Evolutionary conservation across 1,140 invertebrate species (phyloP), one percentile per base, ranked within the genome.

Genomic region (Anadara kagoshimensis): DNA sequence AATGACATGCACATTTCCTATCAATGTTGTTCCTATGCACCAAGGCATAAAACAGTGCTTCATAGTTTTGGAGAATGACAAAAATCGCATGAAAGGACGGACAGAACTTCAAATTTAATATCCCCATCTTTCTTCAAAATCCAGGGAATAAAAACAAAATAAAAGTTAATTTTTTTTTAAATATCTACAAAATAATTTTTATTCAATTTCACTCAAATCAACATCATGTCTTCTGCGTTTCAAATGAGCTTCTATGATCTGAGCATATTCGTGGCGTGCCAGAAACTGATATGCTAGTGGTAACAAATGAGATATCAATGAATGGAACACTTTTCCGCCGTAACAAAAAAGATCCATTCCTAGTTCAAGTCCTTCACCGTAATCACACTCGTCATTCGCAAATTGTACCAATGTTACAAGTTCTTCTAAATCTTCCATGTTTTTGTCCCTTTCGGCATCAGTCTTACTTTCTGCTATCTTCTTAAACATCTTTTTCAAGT

Each of bases 331-430:
- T 29, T 82, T 73, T 0, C 80, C 81, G 11, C 86, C 86, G 82
- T 92, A 94, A 71, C 91, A 93, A 83, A 98, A 96, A 20, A 98
- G 86, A 89, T 96, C 93, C 45, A 96, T 92, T 0, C 95, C 96
- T 36, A 97, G 89, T 89, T 98, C 96, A 1, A 98, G 84, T 7
- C 95, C 94, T 61, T 95, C 96, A 0, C 96, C 97, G 90, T 97
- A 97, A 88, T 98, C 97, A 86, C 95, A 96, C 88, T 98, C 97
- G 87, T 98, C 97, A 74, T 94, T 94, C 1, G 96, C 96, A 87
- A 97, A 97, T 83, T 93, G 95, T 10, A 95, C 93, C 11, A 85
- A 58, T 1, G 84, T 87, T 24, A 88, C 82, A 11, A 88, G 59
- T 64, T 89, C 86, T 78, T 96, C 93, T 5, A 98, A 85, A 11